Base-by-base conservation (phyloP, 1,140 invertebrate species). In the Ceratoteleas bidentatus region DNA sequence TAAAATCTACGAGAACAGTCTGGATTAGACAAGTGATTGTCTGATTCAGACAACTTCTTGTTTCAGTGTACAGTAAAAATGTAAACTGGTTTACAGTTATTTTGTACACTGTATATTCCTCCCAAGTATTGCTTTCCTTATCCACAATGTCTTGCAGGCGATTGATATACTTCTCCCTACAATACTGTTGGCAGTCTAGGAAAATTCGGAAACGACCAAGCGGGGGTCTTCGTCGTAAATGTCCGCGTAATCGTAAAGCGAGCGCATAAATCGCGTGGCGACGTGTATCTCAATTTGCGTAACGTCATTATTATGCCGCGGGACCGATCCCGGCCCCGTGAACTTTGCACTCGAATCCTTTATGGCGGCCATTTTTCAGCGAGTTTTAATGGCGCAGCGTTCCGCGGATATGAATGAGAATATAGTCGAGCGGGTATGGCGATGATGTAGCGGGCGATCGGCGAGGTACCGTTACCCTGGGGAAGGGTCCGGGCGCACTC, bases 361-460 rank as follows among this genome's bases (percentile, higher is more conserved):
- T 54, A 56, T 49, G 40, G 32, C 2, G 15, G 40, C 43, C 52
- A 57, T 57, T 58, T 69, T 69, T 69, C 16, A 43, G 32, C 57
- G 33, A 69, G n/a, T 50, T 69, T 50, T 32, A 57, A 16, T 34
- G n/a, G n/a, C 43, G 38, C 13, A 4, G 24, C 8, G 16, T 49
- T 52, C 24, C n/a, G n/a, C 24, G 34, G 58, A 45, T 57, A 58
- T 66, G 61, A 60, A 74, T 66, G 72, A 52, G 61, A 65, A 74
- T 66, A 53, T 53, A 66, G 16, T 50, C 45, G 54, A 57, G 45
- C 13, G 15, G 14, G 33, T 16, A 14, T 13, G 6, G 14, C 49
- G 45, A 47, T 57, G 69, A 64, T 64, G 57, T 57, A 64, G 40
- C 13, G 45, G 47, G 40, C 53, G 62, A 76, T 77, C 53, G 61